Evolutionary conservation across 2,113 vertebrate species (phyloP).

Genomic region (Opisthocomus hoazin): DNA sequence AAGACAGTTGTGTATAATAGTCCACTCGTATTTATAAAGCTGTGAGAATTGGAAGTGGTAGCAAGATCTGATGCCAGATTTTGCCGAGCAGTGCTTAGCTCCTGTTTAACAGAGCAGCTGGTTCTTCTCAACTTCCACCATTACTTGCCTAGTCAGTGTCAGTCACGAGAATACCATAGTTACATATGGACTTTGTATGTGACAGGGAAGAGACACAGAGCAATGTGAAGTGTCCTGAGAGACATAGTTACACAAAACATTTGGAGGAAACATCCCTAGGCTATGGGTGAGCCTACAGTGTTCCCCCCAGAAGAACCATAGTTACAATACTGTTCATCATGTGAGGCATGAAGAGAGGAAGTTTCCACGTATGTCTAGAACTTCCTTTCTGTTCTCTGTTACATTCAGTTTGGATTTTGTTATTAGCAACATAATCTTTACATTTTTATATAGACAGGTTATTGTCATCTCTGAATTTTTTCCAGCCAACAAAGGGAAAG

Average conservation of each 20-base stretch:
- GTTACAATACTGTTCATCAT: not conserved
- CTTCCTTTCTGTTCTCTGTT: not conserved
- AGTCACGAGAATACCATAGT: not conserved
- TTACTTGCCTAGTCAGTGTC: not conserved
- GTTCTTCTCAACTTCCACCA: not conserved
- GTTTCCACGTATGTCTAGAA: not conserved
- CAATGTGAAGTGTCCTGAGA: not conserved
- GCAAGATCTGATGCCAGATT: not conserved
- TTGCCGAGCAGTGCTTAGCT: not conserved
- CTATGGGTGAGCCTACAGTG: not conserved
- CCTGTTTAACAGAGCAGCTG: not conserved
- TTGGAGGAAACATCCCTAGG: not conserved
- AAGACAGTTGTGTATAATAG: not conserved
- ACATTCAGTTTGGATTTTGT: not conserved
- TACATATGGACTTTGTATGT: accelerated
- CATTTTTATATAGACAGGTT: not conserved
- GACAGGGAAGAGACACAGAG: not conserved
- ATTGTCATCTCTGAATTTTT: not conserved
- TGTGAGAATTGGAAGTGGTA: not conserved
- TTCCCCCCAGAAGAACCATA: not conserved
- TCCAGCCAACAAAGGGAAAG: not conserved
- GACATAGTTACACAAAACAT: not conserved
- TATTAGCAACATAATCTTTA: not conserved
- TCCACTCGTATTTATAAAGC: not conserved
- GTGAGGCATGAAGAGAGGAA: not conserved